Conservation (phyloP, 2,888 invertebrate species). For the Stomorhina lunata region DNA sequence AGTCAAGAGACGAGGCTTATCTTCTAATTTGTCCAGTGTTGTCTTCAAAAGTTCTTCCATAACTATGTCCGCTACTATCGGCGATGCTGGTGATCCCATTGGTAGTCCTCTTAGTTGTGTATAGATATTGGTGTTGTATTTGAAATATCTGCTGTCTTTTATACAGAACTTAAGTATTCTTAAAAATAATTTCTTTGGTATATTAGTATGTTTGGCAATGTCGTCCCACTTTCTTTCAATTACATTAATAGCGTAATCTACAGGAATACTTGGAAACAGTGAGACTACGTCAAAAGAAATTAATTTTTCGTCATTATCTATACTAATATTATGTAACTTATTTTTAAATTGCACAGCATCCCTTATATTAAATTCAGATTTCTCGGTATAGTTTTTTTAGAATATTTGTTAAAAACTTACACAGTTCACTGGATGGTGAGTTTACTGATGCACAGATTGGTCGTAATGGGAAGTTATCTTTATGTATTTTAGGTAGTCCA, state of each 20-base stretch:
- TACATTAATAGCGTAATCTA: not conserved
- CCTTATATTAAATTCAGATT: too few relatives aligned
- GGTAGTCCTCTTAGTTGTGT: not conserved
- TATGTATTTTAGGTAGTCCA: too few relatives aligned
- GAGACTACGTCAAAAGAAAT: constrained; percentile 3
- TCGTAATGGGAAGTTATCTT: too few relatives aligned
- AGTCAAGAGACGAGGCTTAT: too few relatives aligned
- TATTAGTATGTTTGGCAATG: not conserved
- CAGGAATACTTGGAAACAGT: not conserved
- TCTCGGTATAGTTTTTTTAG: too few relatives aligned
- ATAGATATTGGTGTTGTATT: not conserved
- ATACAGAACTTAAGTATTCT: not conserved
- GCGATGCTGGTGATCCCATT: not conserved
- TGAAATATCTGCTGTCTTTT: too few relatives aligned
- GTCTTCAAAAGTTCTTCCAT: not conserved
- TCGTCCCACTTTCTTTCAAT: not conserved
- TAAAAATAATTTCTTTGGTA: not conserved
- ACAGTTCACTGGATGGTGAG: too few relatives aligned
- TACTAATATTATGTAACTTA: not conserved
- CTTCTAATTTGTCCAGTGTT: too few relatives aligned
- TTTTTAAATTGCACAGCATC: constrained; percentile 7
- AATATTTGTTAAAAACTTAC: too few relatives aligned
- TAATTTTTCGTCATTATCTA: not conserved
- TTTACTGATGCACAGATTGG: too few relatives aligned
- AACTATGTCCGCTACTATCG: not conserved